Evolutionary conservation across 1,140 invertebrate genomes (phyloP).

Genomic region (Drusus annulatus): DNA sequence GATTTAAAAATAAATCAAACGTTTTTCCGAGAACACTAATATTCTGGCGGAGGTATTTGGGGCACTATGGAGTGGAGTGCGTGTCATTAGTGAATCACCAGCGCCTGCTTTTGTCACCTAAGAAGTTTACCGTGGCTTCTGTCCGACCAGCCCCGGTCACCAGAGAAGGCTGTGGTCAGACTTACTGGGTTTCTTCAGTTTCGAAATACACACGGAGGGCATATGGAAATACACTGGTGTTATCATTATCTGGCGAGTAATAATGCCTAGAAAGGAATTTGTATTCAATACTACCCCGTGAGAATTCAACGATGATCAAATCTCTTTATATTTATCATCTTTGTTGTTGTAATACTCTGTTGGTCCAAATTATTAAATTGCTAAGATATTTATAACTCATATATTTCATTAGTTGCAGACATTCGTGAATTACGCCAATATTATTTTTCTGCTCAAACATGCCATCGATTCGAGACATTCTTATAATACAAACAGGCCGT

Average conservation of each 20-base stretch:
- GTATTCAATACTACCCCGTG: too few species aligned
- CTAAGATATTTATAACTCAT: too few species aligned
- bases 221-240: neutral
- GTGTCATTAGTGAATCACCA: too few species aligned
- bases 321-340: too few species aligned
- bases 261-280: too few species aligned
- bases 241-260: neutral
- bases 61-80: neutral
- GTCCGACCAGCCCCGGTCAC: neutral
- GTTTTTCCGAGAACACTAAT: neutral
- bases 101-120: constrained; percentile 11
- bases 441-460: neutral
- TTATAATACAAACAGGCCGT: constrained; percentile 10
- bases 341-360: too few species aligned
- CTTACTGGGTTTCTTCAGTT: constrained; percentile 2
- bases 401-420: too few species aligned
- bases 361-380: too few species aligned
- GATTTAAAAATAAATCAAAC: neutral
- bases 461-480: neutral
- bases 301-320: too few species aligned
- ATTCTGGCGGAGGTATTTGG: constrained; percentile 18
- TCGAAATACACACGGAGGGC: neutral
- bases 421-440: too few species aligned
- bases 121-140: neutral
- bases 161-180: constrained; percentile 3